Percentiles rank a stretch among this genome's conserved stretches.
phyloP scores from a whole-genome alignment of 2,888 invertebrate genomes.

The Eupithecia centaureata region DNA sequence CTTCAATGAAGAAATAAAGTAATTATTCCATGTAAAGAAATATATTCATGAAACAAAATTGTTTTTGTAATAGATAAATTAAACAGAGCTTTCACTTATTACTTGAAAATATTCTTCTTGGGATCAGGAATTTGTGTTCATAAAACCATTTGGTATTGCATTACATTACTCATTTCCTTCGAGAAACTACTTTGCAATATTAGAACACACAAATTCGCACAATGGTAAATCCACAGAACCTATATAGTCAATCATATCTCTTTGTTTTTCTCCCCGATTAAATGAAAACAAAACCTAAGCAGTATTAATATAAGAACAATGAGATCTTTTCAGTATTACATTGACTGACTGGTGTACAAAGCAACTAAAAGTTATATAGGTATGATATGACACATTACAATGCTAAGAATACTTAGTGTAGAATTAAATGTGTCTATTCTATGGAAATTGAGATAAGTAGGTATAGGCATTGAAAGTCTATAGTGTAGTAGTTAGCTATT shows the following conservation, averaged over 20 bases:
- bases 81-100: not conserved
- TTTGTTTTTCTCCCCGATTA: not conserved
- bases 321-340: not conserved
- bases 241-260: not conserved
- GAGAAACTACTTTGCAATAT: not conserved
- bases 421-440: not conserved
- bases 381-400: not conserved
- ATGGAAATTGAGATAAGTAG: not conserved
- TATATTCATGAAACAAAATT: slow-evolving; percentile 39
- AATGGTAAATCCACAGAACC: not conserved
- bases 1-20: not conserved
- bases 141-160: not conserved
- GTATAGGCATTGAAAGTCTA: slow-evolving; percentile 1
- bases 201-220: not conserved
- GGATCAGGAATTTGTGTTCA: not conserved
- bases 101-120: not conserved
- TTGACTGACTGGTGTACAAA: not conserved
- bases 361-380: not conserved
- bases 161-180: not conserved
- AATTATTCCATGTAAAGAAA: not conserved
- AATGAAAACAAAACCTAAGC: not conserved
- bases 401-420: not conserved
- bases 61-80: slow-evolving; percentile 74
- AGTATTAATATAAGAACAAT: not conserved
- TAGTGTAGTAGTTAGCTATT: not conserved